A percentile compares a stretch with the other conserved stretches of the same genome.
These are phyloP conservation scores for Imbricaverruca yamaguchii DNA, from an alignment of 2,888 invertebrate genomes.

Conservation along the genomic window DNA sequence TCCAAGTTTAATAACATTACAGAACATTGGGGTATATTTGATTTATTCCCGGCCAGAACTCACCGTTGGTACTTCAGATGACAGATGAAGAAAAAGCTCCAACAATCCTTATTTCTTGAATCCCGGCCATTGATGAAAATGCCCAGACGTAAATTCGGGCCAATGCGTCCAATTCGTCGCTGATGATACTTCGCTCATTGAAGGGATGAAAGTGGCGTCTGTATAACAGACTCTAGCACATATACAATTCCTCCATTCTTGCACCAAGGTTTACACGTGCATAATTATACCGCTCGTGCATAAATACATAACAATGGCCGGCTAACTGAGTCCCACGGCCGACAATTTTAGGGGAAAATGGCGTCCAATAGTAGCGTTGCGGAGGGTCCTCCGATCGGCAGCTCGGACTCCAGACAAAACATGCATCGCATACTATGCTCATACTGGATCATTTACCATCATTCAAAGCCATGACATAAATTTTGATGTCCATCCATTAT, in stretches of 20 bases:
- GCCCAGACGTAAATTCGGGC: background rate
- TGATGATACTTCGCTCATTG: background rate
- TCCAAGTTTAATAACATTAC: too few species aligned
- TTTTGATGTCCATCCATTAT: too few species aligned
- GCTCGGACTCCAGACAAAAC: background rate
- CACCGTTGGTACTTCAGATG: background rate
- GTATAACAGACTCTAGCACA: background rate
- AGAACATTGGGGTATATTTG: too few species aligned
- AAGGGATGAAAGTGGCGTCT: background rate
- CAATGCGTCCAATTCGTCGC: constrained; percentile 13
- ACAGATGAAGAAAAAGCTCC: background rate
- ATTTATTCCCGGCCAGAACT: background rate
- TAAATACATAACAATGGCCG: constrained; percentile 17
- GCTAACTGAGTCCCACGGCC: background rate
- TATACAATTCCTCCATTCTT: background rate
- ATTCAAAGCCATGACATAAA: too few species aligned
- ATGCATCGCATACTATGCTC: too few species aligned
- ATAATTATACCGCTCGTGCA: background rate
- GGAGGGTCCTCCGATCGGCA: background rate
- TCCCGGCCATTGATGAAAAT: constrained; percentile 2
- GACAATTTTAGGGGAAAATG: constrained; percentile 9
- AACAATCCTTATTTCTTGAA: background rate
- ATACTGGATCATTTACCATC: too few species aligned
- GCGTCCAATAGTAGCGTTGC: constrained; percentile 20
- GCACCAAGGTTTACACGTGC: background rate